phyloP scores from a whole-genome alignment of 1,140 invertebrate genomes.

The Anastrepha ludens region DNA sequence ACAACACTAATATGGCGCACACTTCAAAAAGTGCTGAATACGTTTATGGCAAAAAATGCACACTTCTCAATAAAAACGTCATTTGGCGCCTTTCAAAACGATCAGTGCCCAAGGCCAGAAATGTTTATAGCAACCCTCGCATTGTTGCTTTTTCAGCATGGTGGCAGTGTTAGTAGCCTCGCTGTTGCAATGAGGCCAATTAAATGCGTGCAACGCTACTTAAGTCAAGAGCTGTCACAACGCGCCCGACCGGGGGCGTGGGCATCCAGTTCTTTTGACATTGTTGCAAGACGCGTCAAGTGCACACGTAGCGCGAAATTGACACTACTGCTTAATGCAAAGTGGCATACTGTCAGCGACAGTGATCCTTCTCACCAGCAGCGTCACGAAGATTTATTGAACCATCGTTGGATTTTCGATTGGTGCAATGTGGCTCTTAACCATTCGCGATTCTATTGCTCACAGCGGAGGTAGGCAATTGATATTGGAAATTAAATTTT shows the following conservation, averaged over 20 bases:
- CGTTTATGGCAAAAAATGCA: too few species aligned
- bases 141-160: not conserved
- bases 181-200: not conserved
- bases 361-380: not conserved
- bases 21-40: too few species aligned
- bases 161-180: not conserved
- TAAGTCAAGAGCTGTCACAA: not conserved
- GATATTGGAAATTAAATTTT: not conserved
- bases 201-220: conserved; percentile 7
- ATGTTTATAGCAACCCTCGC: too few species aligned
- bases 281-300: not conserved
- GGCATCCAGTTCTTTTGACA: not conserved
- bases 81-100: too few species aligned
- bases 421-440: not conserved
- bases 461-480: not conserved
- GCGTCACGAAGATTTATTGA: not conserved
- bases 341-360: not conserved
- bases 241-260: not conserved
- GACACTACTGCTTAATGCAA: not conserved
- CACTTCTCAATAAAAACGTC: too few species aligned
- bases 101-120: too few species aligned
- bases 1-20: too few species aligned
- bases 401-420: not conserved
- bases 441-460: not conserved
- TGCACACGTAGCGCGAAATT: not conserved